Evolutionary conservation across 2,113 vertebrate genomes (phyloP).

Genomic region (Nesoenas mayeri): DNA sequence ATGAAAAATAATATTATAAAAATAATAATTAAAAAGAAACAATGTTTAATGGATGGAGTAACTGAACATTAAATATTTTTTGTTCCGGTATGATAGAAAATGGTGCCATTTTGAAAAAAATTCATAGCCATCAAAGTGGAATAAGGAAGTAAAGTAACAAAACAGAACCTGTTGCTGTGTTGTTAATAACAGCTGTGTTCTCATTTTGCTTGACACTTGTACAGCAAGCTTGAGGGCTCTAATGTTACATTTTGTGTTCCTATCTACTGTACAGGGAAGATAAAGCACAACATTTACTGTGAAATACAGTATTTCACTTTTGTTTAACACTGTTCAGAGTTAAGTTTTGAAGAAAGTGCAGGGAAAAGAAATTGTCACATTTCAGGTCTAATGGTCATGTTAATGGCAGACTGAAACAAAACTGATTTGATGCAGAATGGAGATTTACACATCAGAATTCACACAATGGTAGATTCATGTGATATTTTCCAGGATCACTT

Average conservation of each 20-base stretch:
- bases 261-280: background rate
- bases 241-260: background rate
- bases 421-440: background rate
- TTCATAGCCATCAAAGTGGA: background rate
- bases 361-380: background rate
- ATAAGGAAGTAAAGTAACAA: background rate
- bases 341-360: background rate
- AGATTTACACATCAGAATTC: background rate
- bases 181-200: background rate
- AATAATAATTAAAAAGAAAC: no score
- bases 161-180: background rate
- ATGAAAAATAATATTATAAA: background rate
- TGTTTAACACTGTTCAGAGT: background rate
- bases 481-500: background rate
- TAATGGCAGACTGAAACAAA: background rate
- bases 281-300: background rate
- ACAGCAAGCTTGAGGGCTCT: background rate
- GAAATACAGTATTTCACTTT: background rate
- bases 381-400: background rate
- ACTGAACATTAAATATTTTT: background rate
- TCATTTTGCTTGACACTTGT: background rate
- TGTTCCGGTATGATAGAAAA: background rate
- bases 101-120: background rate
- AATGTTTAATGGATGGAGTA: background rate
- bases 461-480: background rate